A percentile compares a stretch with the other conserved stretches of the same genome.
Conservation (phyloP, 2,797 vertebrate species). For the Cetoscarus ocellatus region DNA sequence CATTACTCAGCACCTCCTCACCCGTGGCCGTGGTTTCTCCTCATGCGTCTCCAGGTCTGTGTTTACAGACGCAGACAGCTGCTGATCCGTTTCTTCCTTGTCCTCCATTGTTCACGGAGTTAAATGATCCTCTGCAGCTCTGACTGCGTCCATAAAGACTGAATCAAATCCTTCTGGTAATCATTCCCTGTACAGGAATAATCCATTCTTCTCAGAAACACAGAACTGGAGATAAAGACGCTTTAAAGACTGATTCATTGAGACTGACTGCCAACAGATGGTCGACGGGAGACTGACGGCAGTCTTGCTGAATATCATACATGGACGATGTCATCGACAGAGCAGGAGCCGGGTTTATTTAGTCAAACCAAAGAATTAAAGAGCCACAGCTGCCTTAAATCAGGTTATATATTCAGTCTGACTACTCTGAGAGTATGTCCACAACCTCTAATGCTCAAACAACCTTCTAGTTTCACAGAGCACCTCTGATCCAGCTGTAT, state of each 20-base stretch:
- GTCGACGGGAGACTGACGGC: not conserved
- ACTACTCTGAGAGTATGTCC: too few relatives aligned
- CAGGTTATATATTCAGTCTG: too few relatives aligned
- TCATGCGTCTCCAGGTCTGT: not conserved
- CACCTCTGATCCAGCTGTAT: too few relatives aligned
- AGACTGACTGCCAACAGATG: not conserved
- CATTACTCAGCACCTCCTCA: too few relatives aligned
- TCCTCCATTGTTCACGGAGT: not conserved
- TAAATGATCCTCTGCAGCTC: not conserved
- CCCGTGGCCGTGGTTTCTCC: not conserved
- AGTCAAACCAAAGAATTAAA: not conserved
- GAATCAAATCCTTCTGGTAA: not conserved
- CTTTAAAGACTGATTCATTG: not conserved
- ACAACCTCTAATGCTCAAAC: too few relatives aligned
- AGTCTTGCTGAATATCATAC: not conserved
- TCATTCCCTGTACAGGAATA: not conserved
- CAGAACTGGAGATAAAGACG: not conserved
- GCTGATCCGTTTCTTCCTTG: not conserved
- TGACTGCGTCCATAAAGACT: not conserved
- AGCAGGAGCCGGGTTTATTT: not conserved
- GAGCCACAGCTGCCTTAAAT: too few relatives aligned
- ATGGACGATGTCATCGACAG: too few relatives aligned
- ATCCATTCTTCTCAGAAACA: not conserved
- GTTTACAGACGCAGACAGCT: not conserved
- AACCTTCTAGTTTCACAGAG: too few relatives aligned